Conservation (phyloP, 2,888 invertebrate genomes). For the Suillia variegata region DNA sequence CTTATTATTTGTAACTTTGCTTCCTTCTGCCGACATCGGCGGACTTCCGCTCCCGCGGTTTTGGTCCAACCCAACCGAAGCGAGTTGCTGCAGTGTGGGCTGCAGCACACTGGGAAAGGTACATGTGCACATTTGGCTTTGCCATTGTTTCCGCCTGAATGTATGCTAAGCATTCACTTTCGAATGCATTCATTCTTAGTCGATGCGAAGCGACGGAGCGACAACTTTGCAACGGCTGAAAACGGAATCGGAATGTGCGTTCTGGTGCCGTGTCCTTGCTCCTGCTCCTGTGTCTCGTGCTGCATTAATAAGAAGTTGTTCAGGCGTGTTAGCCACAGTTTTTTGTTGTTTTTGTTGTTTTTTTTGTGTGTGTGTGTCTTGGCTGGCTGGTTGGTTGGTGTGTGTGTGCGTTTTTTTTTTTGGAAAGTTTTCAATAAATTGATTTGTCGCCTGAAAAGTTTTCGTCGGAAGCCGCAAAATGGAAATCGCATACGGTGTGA, state of each 20-base stretch:
- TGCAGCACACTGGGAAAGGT: neutral
- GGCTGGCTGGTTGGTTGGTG: slow-evolving; percentile 18
- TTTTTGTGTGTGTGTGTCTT: neutral
- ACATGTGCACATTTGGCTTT: neutral
- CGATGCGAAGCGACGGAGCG: too few relatives aligned
- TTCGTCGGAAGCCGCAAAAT: slow-evolving; percentile 35
- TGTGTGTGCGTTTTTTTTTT: slow-evolving; percentile 25
- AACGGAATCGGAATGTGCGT: neutral
- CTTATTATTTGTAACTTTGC: slow-evolving; percentile 7
- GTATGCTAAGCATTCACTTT: slow-evolving; percentile 3
- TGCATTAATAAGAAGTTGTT: too few relatives aligned
- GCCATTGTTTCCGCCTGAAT: neutral
- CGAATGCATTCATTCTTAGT: too few relatives aligned
- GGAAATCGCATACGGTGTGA: slow-evolving; percentile 25
- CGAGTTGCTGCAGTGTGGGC: too few relatives aligned
- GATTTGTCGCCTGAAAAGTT: slow-evolving; percentile 43
- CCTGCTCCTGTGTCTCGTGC: too few relatives aligned
- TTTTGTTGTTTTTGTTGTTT: slow-evolving; percentile 13
- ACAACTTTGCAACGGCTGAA: too few relatives aligned
- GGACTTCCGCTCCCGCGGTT: neutral
- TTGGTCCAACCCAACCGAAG: too few relatives aligned
- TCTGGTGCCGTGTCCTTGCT: too few relatives aligned
- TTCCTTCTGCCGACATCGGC: neutral
- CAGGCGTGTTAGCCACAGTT: slow-evolving; percentile 21
- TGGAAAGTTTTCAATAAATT: slow-evolving; percentile 43